These are phyloP conservation scores for Gymnoscelis rufifasciata DNA, from an alignment of 2,888 invertebrate species.

Conservation along the genomic window DNA sequence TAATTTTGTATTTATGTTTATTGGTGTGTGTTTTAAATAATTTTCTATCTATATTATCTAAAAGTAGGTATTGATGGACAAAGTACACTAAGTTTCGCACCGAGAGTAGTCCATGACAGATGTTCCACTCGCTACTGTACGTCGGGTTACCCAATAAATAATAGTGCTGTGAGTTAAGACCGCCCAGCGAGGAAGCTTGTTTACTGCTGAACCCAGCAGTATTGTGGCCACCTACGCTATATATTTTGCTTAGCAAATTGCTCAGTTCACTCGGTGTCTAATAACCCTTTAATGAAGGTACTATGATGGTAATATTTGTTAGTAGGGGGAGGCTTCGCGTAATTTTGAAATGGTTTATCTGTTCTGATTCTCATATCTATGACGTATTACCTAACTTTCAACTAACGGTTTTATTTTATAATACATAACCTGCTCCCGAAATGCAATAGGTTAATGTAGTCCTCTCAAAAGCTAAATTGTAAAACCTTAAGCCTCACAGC, in stretches of 20 bases:
- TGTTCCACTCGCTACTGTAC: slow-evolving; percentile 54
- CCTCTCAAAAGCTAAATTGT: too few relatives aligned
- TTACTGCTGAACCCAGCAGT: slow-evolving; percentile 64
- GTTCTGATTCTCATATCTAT: slow-evolving; percentile 4
- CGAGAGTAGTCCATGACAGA: slow-evolving; percentile 39
- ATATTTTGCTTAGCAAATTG: slow-evolving; percentile 77
- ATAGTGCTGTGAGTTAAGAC: slow-evolving; percentile 73
- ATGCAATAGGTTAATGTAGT: too few relatives aligned
- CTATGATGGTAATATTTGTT: slow-evolving; percentile 34
- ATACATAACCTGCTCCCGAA: too few relatives aligned
- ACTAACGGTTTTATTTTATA: too few relatives aligned
- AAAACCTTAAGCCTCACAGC: background rate
- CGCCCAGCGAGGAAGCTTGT: slow-evolving; percentile 73
- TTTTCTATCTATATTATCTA: too few relatives aligned
- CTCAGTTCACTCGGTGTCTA: slow-evolving; percentile 69
- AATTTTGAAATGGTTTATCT: slow-evolving; percentile 13
- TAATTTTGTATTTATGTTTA: too few relatives aligned
- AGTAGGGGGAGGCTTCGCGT: slow-evolving; percentile 23
- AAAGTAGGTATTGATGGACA: too few relatives aligned
- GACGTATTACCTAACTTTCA: background rate
- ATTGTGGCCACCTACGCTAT: slow-evolving; percentile 72
- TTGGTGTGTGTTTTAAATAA: too few relatives aligned
- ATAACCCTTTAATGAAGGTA: slow-evolving; percentile 75
- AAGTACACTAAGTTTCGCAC: slow-evolving; percentile 20
- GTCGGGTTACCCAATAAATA: slow-evolving; percentile 70